These are phyloP conservation scores for Tachina fera DNA, from an alignment of 2,888 invertebrate species.

Conservation along the genomic window DNA sequence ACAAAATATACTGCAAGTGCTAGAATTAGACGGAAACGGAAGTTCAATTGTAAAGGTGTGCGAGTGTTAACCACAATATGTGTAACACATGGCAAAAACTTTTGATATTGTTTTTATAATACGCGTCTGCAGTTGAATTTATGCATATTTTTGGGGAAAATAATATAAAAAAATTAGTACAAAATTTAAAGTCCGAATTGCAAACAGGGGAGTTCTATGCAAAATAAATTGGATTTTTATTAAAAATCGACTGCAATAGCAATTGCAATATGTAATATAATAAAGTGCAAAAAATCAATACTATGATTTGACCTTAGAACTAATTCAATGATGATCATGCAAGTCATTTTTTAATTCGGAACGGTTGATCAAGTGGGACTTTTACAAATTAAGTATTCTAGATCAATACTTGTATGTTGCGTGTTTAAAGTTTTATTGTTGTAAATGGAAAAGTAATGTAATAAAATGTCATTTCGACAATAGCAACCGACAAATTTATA, in stretches of 20 bases:
- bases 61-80: slow-evolving; percentile 27
- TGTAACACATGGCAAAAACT: slow-evolving; percentile 50
- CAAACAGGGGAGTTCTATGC: background rate
- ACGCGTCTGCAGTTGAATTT: background rate
- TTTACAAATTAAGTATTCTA: background rate
- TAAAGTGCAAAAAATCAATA: background rate
- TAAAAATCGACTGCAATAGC: background rate
- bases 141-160: background rate
- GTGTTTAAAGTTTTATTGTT: slow-evolving; percentile 13
- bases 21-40: slow-evolving; percentile 16
- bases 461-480: slow-evolving; percentile 53
- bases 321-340: background rate
- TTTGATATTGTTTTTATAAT: slow-evolving; percentile 48
- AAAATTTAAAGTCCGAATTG: background rate
- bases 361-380: background rate
- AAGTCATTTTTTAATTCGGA: background rate
- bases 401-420: background rate
- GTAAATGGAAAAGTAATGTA: slow-evolving; percentile 49
- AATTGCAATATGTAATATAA: background rate
- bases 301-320: too few relatives aligned
- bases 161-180: background rate
- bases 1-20: slow-evolving; percentile 5
- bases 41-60: slow-evolving; percentile 44
- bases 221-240: background rate
- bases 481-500: slow-evolving; percentile 6